Evolutionary conservation across 2,888 invertebrate species (phyloP), one percentile per base, ranked within the genome.

Genomic region (Halictus quadricinctus): DNA sequence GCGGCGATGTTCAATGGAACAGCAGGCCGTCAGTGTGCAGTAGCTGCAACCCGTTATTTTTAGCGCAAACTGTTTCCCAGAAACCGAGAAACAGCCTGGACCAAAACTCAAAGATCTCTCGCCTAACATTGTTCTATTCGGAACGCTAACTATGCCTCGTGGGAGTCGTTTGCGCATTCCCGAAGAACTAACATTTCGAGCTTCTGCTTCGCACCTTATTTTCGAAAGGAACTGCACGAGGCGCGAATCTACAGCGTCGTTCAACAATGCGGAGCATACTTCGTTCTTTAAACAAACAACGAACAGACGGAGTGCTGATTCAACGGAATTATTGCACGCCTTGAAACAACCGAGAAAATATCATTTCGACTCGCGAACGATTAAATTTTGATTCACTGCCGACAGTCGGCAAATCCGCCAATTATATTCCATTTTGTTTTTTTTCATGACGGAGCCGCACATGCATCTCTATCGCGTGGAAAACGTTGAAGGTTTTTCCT

Each of bases 401-500:
- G 36, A 36, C 15, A 64, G 25, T 25, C 10, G 2, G 29, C 7
- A 3, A 36, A 18, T 36, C 29, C 25, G 2, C 15, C 15, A 1
- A 60, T 25, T 25, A 29, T 60, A 13, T 60, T 25, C 25, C 29
- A n/a, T 2, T 58, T 58, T 21, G 7, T 8, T 58, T 0, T 60
- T 60, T 60, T 60, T 60, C 25, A 25, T 6, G 25, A 29, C 6
- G 46, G 13, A 76, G 43, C 54, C 36, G 36, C 46, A 50, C 48
- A 29, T n/a, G 64, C 64, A 58, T 41, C 83, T 78, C 66, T 83
- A 83, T 78, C 74, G 84, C 84, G 84, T 78, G 75, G 83, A 83
- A 66, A 75, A 76, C n/a, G 21, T 46, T 64, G 84, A 79, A 75
- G 75, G 75, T 43, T 36, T 79, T 21, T 50, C 58, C 48, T 58